Conservation (phyloP, 2,113 vertebrate species). For the Rhinopithecus roxellana region DNA sequence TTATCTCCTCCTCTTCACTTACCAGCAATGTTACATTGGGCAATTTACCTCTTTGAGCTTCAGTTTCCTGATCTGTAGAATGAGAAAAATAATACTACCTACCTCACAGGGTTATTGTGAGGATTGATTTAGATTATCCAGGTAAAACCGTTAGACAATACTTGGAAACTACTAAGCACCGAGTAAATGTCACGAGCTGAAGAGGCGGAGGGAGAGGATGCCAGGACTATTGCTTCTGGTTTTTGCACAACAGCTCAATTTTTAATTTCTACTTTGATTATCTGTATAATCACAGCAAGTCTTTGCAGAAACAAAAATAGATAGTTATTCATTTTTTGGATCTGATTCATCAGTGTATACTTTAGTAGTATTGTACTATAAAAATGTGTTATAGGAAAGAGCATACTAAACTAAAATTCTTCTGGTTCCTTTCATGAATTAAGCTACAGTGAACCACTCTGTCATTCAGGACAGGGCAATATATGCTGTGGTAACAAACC, state of each 20-base stretch:
- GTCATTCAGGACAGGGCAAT: neutral
- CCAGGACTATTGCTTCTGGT: neutral
- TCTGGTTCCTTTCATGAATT: neutral
- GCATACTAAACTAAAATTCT: conserved; percentile 13
- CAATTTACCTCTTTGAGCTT: neutral
- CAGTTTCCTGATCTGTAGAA: neutral
- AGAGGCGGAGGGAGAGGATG: neutral
- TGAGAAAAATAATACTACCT: neutral
- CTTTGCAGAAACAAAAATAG: neutral
- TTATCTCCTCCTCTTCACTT: neutral
- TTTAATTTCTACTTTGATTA: conserved; percentile 25
- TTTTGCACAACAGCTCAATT: neutral
- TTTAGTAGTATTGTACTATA: neutral
- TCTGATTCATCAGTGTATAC: neutral
- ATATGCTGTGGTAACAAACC: neutral
- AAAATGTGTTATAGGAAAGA: neutral
- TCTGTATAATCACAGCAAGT: neutral
- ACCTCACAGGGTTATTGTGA: neutral
- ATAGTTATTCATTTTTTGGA: neutral
- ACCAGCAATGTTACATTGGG: neutral
- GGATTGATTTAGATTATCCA: neutral
- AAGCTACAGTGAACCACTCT: neutral
- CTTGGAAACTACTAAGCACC: neutral
- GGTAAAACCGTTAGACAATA: neutral
- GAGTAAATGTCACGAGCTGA: neutral